Conservation (phyloP, 2,113 vertebrate species). For the Microcebus jonahi region DNA sequence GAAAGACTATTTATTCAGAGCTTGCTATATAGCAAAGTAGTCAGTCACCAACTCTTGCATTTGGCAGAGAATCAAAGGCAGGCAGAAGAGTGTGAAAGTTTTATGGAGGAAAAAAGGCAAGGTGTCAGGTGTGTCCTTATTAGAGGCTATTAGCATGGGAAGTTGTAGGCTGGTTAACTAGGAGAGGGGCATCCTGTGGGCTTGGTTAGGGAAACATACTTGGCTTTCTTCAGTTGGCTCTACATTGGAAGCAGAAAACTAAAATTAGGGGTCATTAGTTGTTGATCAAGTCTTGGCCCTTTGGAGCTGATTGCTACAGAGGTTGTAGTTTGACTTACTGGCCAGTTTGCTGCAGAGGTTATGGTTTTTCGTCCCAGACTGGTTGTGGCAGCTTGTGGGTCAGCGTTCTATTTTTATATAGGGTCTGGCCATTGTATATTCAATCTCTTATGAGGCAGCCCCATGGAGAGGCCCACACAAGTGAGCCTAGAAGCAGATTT, state of each 20-base stretch:
- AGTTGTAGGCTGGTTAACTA: background rate
- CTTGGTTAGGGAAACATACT: background rate
- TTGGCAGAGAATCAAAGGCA: background rate
- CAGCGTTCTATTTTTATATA: background rate
- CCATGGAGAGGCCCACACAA: background rate
- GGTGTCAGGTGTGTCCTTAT: background rate
- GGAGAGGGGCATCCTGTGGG: background rate
- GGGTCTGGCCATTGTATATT: background rate
- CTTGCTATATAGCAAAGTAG: background rate
- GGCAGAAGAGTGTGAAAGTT: background rate
- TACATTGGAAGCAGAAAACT: background rate
- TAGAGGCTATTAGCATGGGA: background rate
- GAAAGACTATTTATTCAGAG: background rate
- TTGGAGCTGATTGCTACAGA: background rate
- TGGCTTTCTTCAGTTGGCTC: background rate
- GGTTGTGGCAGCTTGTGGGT: background rate
- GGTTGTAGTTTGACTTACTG: background rate
- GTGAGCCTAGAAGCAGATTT: background rate
- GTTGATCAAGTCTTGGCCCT: background rate
- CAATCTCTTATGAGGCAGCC: background rate
- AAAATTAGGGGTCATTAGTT: background rate
- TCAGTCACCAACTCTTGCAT: background rate
- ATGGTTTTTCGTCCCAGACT: background rate
- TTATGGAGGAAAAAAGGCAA: background rate
- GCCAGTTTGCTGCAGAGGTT: background rate